Conservation (phyloP, 2,888 invertebrate species). For the Girardia tigrina region DNA sequence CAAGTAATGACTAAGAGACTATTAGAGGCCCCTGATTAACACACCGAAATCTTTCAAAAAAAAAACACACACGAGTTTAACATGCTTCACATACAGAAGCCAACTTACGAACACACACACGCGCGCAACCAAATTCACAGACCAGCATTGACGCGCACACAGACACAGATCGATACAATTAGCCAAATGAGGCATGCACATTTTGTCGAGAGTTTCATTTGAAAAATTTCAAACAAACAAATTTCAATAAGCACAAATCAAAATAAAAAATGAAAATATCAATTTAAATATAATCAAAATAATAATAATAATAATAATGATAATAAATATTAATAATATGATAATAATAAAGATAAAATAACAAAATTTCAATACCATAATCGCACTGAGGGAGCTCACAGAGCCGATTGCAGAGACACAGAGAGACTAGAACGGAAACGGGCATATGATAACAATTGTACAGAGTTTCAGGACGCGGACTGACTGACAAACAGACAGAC, state of each 20-base stretch:
- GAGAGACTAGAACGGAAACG: background rate
- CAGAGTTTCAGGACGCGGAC: background rate
- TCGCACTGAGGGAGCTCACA: background rate
- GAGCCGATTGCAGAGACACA: background rate
- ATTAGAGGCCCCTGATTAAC: conserved; percentile 6
- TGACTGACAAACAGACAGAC: background rate
- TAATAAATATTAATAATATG: background rate
- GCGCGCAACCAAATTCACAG: background rate
- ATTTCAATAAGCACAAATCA: background rate
- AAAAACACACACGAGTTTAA: too few species aligned
- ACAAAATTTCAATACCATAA: background rate
- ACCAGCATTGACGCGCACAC: background rate
- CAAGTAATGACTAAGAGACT: background rate
- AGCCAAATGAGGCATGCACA: background rate
- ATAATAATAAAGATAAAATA: background rate
- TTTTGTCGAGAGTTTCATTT: background rate
- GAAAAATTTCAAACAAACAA: background rate
- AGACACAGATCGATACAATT: background rate
- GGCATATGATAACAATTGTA: background rate
- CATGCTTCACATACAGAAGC: background rate
- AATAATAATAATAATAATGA: background rate
- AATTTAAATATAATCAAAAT: background rate
- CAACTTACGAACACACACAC: background rate
- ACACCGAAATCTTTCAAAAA: too few species aligned
- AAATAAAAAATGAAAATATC: background rate